Conservation (phyloP, 2,113 vertebrate genomes). For the Otus sunia region DNA sequence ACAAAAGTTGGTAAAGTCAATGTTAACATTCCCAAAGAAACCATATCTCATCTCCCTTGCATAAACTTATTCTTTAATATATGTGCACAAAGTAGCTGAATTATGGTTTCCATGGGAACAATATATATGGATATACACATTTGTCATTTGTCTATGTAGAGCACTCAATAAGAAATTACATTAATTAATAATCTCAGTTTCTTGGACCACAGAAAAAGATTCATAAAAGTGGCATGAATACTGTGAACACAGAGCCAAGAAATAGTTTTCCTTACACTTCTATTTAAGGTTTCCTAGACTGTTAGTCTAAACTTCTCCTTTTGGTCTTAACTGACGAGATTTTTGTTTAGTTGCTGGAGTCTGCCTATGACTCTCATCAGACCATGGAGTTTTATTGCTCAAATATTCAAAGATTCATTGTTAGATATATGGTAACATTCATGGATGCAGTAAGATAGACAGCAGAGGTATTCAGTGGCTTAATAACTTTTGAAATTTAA, state of each 20-base stretch:
- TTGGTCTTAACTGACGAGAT: background rate
- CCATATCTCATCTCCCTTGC: conserved; percentile 32
- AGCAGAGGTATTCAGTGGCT: background rate
- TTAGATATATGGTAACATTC: background rate
- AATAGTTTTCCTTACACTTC: background rate
- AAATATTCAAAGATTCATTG: background rate
- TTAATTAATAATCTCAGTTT: conserved; percentile 41
- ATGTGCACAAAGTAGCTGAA: background rate
- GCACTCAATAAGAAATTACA: conserved; percentile 7
- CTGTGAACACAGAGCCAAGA: background rate
- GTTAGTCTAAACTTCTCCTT: background rate
- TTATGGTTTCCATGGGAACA: conserved; percentile 59
- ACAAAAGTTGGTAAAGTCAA: background rate
- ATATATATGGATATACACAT: conserved; percentile 2
- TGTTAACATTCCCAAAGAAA: conserved; percentile 45
- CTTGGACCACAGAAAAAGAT: background rate
- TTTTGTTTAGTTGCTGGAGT: background rate
- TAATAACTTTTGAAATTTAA: background rate
- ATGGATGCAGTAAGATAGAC: background rate
- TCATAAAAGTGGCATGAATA: background rate
- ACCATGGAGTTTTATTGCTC: background rate
- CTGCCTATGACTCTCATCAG: background rate
- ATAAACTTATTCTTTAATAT: conserved; percentile 23
- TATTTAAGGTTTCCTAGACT: background rate
- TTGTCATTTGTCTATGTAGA: conserved; percentile 30